phyloP scores from a whole-genome alignment of 2,888 invertebrate species.

The Dicranocentrus wangi region DNA sequence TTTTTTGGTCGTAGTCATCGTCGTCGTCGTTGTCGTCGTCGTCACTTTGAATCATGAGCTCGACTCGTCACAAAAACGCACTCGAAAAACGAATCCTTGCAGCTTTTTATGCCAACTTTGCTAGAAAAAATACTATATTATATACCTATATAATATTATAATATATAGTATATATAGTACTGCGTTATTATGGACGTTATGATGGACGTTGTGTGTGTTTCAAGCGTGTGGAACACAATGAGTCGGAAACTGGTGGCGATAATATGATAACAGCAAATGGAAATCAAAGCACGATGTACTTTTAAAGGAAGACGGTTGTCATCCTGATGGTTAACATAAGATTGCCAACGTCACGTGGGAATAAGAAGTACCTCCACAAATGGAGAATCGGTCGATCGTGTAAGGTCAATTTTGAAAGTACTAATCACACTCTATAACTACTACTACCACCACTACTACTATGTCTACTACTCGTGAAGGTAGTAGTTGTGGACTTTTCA shows the following conservation, averaged over 20 bases:
- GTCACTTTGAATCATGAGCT: constrained; percentile 17
- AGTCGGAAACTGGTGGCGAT: neutral
- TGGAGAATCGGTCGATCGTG: constrained; percentile 27
- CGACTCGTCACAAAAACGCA: neutral
- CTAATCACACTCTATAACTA: neutral
- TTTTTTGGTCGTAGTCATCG: constrained; percentile 33
- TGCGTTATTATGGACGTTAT: no score
- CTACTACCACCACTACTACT: no score
- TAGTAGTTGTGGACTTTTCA: neutral
- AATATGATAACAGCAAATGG: neutral
- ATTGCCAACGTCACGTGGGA: constrained; percentile 16
- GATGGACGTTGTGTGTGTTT: no score
- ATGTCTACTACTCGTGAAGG: no score
- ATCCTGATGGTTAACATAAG: constrained; percentile 7
- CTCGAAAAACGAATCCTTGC: neutral
- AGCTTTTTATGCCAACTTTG: no score
- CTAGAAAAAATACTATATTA: no score
- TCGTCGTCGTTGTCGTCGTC: constrained; percentile 34
- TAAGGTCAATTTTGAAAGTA: constrained; percentile 52
- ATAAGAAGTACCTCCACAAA: constrained; percentile 26
- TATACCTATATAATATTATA: no score
- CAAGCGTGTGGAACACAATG: neutral
- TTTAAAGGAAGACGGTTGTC: constrained; percentile 17
- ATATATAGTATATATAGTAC: no score
- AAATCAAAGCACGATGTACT: neutral